Evolutionary conservation across 2,113 vertebrate species (phyloP), one percentile per base, ranked within the genome.

Genomic region (Petrocephalus microphthalmus): DNA sequence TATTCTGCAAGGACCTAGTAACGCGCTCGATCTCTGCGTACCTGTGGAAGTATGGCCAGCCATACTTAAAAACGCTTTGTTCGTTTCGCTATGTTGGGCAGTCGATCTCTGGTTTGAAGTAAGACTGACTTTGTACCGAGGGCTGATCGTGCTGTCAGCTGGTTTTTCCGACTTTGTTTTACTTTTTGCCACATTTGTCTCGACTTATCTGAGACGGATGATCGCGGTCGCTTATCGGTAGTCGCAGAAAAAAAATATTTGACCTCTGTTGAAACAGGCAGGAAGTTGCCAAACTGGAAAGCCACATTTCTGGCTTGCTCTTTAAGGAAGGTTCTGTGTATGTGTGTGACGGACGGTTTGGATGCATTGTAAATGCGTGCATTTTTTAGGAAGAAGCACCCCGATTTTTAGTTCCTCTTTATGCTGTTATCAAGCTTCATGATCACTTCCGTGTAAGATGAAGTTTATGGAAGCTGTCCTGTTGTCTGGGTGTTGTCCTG

Each of bases 261-360:
- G 10, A 54, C 49, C 25, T 13, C 84, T 20, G 52, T 42, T 85
- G 52, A 54, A 54, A 85, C 52, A 19, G n/a, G 20, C 25, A 53
- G 83, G 84, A 85, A 85, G 52, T 85, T 85, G 25, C 45, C n/a
- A 56, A 49, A 85, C n/a, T 53, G 47, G 22, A 84, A 29, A 85
- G 10, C 45, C 11, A 8, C 25, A 51, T 37, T 37, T 29, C 7
- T 52, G 2, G 84, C 10, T 51, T 52, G 42, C 3, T 54, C 13
- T 56, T 47, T 54, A 8, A 56, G 84, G 6, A 19, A 37, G 49
- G 22, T 20, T 82, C 15, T 20, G 78, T 49, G 20, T 17, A 45
- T 42, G 8, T 82, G 11, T 78, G 33, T 82, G 33, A 47, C 15
- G 4, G 78, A 19, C 25, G 42, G 5, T 45, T 42, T 42, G 37